Percentiles rank a stretch among this genome's conserved stretches.
Conservation (phyloP, 2,888 invertebrate genomes). For the Amblyjoppa proteus region DNA sequence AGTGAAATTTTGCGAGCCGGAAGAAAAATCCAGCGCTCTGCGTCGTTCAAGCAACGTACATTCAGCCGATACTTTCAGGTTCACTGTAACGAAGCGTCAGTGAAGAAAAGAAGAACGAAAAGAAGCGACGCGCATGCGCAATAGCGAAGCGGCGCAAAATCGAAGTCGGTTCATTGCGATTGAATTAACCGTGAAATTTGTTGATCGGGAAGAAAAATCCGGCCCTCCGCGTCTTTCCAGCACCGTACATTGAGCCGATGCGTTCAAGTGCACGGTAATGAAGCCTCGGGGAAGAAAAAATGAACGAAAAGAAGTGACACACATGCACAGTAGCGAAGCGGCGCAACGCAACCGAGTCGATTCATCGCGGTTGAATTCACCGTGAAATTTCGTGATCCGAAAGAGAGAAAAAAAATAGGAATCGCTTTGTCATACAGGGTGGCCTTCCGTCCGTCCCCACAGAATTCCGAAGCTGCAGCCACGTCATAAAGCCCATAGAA, state of each 20-base stretch:
- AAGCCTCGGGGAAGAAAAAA: not conserved
- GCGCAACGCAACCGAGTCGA: slow-evolving; percentile 9
- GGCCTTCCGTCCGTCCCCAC: slow-evolving; percentile 60
- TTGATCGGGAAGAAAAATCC: not conserved
- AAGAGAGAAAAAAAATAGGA: slow-evolving; percentile 54
- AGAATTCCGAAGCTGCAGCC: slow-evolving; percentile 67
- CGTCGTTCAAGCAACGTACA: not conserved
- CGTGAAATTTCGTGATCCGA: slow-evolving; percentile 66
- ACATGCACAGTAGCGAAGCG: slow-evolving; percentile 4
- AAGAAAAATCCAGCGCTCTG: not conserved
- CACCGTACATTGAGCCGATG: no score
- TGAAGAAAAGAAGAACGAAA: slow-evolving; percentile 27
- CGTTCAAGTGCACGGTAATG: no score
- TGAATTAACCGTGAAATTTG: slow-evolving; percentile 71
- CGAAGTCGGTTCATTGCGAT: slow-evolving; percentile 49
- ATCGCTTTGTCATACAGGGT: slow-evolving; percentile 61
- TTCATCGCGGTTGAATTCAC: slow-evolving; percentile 66
- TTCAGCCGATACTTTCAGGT: no score
- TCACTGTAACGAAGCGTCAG: no score
- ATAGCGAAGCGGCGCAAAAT: not conserved
- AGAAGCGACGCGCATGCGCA: slow-evolving; percentile 1
- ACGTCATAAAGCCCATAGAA: slow-evolving; percentile 79
- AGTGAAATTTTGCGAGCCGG: slow-evolving; percentile 66
- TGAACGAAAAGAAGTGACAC: not conserved
- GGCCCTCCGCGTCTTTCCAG: not conserved